These are phyloP conservation scores for Acanthacorydalis orientalis DNA, from an alignment of 2,888 invertebrate genomes.

Conservation along the genomic window DNA sequence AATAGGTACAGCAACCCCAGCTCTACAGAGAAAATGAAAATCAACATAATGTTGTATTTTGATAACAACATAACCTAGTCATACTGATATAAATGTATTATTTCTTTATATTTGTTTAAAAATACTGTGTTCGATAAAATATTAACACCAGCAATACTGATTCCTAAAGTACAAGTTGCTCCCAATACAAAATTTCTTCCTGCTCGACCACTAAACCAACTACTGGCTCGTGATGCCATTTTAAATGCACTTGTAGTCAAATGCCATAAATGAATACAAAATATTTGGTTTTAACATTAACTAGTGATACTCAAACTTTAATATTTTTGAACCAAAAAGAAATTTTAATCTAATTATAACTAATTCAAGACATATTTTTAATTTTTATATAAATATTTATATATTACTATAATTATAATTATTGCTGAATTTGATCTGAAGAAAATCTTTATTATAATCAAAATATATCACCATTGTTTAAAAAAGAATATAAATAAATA, in stretches of 20 bases:
- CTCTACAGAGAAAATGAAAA: slow-evolving; percentile 25
- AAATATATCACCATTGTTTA: no score
- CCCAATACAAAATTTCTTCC: slow-evolving; percentile 36
- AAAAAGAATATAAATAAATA: no score
- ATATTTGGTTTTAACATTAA: no score
- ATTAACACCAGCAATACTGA: slow-evolving; percentile 27
- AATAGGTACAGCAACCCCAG: slow-evolving; percentile 39
- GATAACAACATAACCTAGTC: slow-evolving; percentile 9
- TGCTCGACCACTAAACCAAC: slow-evolving; percentile 36
- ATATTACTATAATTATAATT: no score
- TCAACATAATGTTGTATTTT: slow-evolving; percentile 2
- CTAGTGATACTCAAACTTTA: no score
- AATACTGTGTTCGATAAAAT: slow-evolving; percentile 44
- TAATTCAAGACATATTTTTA: no score
- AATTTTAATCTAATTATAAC: no score
- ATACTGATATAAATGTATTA: slow-evolving; percentile 48
- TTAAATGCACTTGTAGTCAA: neutral
- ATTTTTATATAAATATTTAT: no score
- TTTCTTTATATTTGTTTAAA: slow-evolving; percentile 39
- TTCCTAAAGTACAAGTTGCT: slow-evolving; percentile 26
- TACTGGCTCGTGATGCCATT: slow-evolving; percentile 14
- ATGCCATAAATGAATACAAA: neutral
- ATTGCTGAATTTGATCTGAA: no score
- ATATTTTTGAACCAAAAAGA: no score
- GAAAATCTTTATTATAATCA: no score